phyloP scores from a whole-genome alignment of 1,140 invertebrate species.

The Scaptomyza graminum region DNA sequence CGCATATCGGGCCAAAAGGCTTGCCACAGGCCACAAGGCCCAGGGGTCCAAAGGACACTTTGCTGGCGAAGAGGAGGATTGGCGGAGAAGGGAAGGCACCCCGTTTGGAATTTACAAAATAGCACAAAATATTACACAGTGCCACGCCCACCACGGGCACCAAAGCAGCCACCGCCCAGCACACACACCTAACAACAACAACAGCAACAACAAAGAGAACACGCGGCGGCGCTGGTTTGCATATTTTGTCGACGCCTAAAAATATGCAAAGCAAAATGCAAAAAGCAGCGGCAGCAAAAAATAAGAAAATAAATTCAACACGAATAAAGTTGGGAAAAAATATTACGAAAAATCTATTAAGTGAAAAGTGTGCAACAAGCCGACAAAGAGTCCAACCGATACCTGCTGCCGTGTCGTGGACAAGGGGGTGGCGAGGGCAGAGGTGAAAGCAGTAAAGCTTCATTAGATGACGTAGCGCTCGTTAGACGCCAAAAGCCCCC shows the following conservation, averaged over 20 bases:
- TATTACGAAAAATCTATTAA: conserved; percentile 55
- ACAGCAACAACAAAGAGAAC: neutral
- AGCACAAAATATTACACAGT: conserved; percentile 49
- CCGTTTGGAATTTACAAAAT: conserved; percentile 46
- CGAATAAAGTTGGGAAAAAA: conserved; percentile 22
- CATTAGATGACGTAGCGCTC: conserved; percentile 29
- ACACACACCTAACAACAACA: neutral
- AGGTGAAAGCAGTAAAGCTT: neutral
- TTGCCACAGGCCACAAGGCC: neutral
- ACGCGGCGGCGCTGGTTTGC: conserved; percentile 39
- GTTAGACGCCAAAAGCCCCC: conserved; percentile 1
- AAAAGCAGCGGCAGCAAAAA: conserved; percentile 1
- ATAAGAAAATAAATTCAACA: neutral
- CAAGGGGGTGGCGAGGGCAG: too few relatives aligned
- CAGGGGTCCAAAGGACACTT: neutral
- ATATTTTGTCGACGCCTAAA: conserved; percentile 60
- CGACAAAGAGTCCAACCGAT: conserved; percentile 17
- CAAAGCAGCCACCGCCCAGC: neutral
- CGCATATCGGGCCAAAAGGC: conserved; percentile 36
- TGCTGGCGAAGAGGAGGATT: neutral
- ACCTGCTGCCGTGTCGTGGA: neutral
- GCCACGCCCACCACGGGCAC: conserved; percentile 32
- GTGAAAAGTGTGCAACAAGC: conserved; percentile 52
- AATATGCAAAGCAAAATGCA: conserved; percentile 53
- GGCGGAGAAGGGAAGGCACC: neutral